Conservation (phyloP, 2,888 invertebrate genomes). For the Laothoe populi region DNA sequence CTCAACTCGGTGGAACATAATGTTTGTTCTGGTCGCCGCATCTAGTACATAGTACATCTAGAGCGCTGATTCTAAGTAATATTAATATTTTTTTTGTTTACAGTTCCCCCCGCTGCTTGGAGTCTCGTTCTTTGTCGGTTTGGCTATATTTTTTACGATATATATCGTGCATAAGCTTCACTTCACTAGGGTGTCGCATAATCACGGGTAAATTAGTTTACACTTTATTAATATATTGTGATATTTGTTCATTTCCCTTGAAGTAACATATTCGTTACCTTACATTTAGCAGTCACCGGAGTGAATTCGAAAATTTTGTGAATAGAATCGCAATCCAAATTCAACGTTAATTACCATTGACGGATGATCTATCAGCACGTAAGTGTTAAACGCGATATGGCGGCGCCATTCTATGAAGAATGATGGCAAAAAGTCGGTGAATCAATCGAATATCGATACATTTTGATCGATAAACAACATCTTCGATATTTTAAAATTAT, state of each 20-base stretch:
- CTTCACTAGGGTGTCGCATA: conserved; percentile 10
- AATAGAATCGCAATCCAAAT: conserved; percentile 17
- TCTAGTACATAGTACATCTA: no score
- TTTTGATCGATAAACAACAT: not conserved
- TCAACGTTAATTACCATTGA: conserved; percentile 15
- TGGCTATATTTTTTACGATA: not conserved
- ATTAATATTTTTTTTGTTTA: conserved; percentile 15
- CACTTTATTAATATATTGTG: not conserved
- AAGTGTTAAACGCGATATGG: conserved; percentile 8
- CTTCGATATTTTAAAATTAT: not conserved
- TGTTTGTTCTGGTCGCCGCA: no score
- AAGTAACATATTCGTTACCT: conserved; percentile 11
- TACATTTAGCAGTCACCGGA: conserved; percentile 7
- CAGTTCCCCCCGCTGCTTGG: conserved; percentile 22
- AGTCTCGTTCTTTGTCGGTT: conserved; percentile 19
- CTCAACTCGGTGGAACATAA: no score
- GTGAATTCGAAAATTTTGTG: conserved; percentile 3
- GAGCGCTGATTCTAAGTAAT: no score
- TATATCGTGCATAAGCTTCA: conserved; percentile 23
- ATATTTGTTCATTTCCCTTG: not conserved
- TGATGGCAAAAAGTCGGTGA: conserved; percentile 18
- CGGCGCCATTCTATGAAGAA: conserved; percentile 1
- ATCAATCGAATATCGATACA: not conserved
- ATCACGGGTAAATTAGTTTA: conserved; percentile 14
- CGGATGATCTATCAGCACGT: conserved; percentile 7